phyloP scores from a whole-genome alignment of 1,140 invertebrate genomes.

The Teleogryllus occipitalis region DNA sequence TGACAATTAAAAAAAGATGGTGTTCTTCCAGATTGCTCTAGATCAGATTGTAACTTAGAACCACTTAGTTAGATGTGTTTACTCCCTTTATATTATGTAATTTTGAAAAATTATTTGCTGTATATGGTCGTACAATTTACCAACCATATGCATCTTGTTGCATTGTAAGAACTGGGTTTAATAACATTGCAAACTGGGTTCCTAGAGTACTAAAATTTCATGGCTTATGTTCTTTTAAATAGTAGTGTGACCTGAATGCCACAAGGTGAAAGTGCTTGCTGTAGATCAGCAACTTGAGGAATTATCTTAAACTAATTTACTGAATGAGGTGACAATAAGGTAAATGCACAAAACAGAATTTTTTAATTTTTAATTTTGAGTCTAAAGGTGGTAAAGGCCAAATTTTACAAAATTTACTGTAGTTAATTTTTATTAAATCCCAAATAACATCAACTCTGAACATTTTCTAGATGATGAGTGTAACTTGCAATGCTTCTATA shows the following conservation, averaged over 20 bases:
- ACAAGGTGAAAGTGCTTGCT: neutral
- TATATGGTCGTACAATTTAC: neutral
- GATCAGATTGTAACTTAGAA: no score
- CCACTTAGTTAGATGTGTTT: no score
- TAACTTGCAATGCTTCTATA: no score
- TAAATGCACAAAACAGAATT: neutral
- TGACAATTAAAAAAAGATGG: no score
- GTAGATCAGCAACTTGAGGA: neutral
- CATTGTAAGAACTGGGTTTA: neutral
- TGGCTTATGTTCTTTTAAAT: neutral
- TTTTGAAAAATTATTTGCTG: neutral
- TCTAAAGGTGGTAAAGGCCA: no score
- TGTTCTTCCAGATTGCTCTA: no score
- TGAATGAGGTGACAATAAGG: no score
- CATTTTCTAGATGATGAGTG: no score
- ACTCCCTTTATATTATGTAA: neutral
- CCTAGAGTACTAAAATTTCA: neutral
- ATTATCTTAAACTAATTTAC: no score
- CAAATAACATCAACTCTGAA: no score
- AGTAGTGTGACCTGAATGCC: neutral
- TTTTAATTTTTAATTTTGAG: neutral
- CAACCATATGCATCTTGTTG: neutral
- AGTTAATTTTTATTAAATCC: no score
- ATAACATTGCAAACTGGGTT: neutral
- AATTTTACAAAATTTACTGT: no score